These are phyloP conservation scores for Drepana arcuata DNA, from an alignment of 1,140 invertebrate species.

Conservation along the genomic window DNA sequence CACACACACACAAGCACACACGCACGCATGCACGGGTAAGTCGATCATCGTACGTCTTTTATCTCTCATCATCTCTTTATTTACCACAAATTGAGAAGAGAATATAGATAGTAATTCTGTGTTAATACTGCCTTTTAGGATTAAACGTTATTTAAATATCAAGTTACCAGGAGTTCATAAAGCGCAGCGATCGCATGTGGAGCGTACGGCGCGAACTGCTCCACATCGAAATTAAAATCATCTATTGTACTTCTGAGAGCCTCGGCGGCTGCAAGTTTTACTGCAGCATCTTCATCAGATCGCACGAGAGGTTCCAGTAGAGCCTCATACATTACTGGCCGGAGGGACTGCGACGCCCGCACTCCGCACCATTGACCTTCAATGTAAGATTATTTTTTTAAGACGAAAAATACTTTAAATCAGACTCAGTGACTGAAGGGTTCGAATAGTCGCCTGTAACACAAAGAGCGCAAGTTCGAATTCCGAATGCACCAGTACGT, in stretches of 20 bases:
- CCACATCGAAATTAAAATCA: constrained; percentile 92
- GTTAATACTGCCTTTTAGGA: too few relatives aligned
- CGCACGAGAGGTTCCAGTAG: constrained; percentile 80
- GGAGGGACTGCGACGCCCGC: constrained; percentile 84
- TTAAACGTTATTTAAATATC: too few relatives aligned
- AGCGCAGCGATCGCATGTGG: constrained; percentile 83
- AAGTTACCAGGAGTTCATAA: constrained; percentile 82
- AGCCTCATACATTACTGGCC: constrained; percentile 86
- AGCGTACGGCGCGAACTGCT: constrained; percentile 88
- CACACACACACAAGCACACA: too few relatives aligned
- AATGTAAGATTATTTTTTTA: constrained; percentile 7
- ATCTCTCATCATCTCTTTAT: too few relatives aligned
- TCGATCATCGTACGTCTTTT: neutral
- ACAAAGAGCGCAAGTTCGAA: too few relatives aligned
- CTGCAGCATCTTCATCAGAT: constrained; percentile 82
- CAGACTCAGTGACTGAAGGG: too few relatives aligned
- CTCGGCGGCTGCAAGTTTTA: constrained; percentile 85
- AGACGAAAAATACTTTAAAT: too few relatives aligned
- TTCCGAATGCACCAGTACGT: too few relatives aligned
- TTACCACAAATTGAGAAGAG: too few relatives aligned
- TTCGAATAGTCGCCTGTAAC: too few relatives aligned
- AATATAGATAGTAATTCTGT: too few relatives aligned
- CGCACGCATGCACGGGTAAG: too few relatives aligned
- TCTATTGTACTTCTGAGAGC: constrained; percentile 87
- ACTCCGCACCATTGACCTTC: constrained; percentile 87